Evolutionary conservation across 2,797 vertebrate genomes (phyloP), one percentile per base, ranked within the genome.

Genomic region (Eulemur mongoz): DNA sequence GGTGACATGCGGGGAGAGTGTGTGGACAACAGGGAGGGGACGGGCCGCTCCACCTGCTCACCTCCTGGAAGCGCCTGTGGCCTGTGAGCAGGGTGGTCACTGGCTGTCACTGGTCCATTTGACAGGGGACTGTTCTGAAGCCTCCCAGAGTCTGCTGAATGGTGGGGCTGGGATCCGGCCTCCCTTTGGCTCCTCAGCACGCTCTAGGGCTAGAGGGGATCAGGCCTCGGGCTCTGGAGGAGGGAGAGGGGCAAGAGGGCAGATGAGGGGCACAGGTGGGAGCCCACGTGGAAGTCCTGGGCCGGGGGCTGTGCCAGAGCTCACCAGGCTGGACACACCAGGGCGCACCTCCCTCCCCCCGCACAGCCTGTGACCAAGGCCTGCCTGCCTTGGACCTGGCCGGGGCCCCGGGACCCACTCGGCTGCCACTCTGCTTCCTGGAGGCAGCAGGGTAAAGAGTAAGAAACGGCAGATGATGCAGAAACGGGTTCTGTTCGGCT

Each of bases 371-470:
- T 1, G 25, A 6, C 54, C 32, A 35, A 0, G n/a, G 69, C 69
- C 17, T 11, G 10, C 57, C 38, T 32, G 67, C 35, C 65, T 38
- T 2, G 1, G 45, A 2, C 35, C 35, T 5, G 48, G 83, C 63
- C 23, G 1, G 75, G 22, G 9, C 65, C 80, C 7, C 0, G 0
- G 1, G 69, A 67, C 61, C 72, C 35, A 0, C 0, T 0, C 1
- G 4, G 32, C 5, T 4, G 20, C 87, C 0, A 0, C 4, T 59
- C 50, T 20, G 4, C 70, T 67, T 61, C 83, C n/a, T 23, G 59
- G 79, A 65, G 48, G 76, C 25, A 25, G n/a, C 10, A 0, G 9
- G 52, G 11, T 15, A 76, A 18, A 32, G 7, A 15, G 48, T 15
- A 45, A 25, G 80, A 54, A 40, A 30, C 0, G 0, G 76, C 80